phyloP scores from a whole-genome alignment of 2,113 vertebrate species.

The Thinocorus orbignyianus region DNA sequence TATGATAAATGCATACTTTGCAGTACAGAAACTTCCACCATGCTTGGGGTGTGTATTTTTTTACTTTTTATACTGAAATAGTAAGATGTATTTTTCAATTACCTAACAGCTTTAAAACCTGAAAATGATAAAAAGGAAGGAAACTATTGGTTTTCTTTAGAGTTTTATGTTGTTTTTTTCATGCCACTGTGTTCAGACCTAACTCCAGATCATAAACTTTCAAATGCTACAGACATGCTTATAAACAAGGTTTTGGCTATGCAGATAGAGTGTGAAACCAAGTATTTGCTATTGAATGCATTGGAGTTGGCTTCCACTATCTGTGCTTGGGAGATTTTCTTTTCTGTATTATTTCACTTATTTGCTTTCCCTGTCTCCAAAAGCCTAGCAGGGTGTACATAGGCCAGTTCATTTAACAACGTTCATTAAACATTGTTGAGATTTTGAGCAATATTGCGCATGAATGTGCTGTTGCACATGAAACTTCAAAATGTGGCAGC shows the following conservation, averaged over 20 bases:
- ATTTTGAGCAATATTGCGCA: neutral
- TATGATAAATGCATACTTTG: neutral
- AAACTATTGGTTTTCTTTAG: neutral
- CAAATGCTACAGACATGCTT: neutral
- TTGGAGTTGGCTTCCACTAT: neutral
- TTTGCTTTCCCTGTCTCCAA: neutral
- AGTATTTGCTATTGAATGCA: neutral
- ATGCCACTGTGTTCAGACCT: neutral
- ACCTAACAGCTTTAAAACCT: neutral
- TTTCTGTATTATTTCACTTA: neutral
- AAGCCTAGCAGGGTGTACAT: neutral
- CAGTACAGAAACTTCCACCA: neutral
- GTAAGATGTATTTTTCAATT: neutral
- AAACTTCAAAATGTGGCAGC: neutral
- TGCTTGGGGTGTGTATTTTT: neutral
- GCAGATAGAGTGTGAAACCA: neutral
- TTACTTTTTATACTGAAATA: neutral
- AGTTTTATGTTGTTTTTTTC: neutral
- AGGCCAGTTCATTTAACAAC: neutral
- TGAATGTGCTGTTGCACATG: neutral
- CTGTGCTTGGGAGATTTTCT: neutral
- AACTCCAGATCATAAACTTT: neutral
- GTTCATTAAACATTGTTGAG: neutral
- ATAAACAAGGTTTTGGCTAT: neutral
- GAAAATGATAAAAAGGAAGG: neutral